Evolutionary conservation across 2,113 vertebrate genomes (phyloP).

Genomic region (Morone saxatilis): DNA sequence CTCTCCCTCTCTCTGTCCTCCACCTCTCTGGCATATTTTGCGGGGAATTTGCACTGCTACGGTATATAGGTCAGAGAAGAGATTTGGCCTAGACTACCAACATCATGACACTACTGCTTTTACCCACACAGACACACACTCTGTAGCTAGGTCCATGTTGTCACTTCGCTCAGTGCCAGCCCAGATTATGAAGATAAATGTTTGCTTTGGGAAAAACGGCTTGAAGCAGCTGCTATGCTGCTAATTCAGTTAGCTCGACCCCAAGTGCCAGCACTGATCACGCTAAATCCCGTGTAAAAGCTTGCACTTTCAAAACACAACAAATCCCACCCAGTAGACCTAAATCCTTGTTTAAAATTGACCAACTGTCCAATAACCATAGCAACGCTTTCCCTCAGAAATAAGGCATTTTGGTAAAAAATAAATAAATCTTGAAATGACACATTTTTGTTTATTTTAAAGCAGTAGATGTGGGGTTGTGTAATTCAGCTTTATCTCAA

Average conservation of each 20-base stretch:
- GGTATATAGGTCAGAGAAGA: conserved; percentile 82
- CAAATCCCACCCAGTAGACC: conserved; percentile 39
- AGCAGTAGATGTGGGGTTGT: neutral
- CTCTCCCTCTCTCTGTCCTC: conserved; percentile 22
- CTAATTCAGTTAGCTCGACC: conserved; percentile 67
- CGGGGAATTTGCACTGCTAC: conserved; percentile 56
- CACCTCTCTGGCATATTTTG: conserved; percentile 54
- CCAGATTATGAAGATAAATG: conserved; percentile 78
- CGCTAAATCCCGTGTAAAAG: conserved; percentile 60
- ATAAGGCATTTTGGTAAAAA: neutral
- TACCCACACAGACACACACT: conserved; percentile 6
- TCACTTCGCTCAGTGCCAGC: conserved; percentile 61
- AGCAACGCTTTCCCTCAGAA: neutral
- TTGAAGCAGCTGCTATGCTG: conserved; percentile 73
- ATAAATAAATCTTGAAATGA: neutral
- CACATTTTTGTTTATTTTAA: neutral
- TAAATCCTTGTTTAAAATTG: conserved; percentile 15
- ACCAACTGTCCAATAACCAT: conserved; percentile 1
- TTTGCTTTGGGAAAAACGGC: conserved; percentile 66
- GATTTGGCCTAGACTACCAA: conserved; percentile 73
- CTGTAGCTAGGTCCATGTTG: conserved; percentile 50
- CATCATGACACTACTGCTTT: conserved; percentile 64
- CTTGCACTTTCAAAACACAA: conserved; percentile 36
- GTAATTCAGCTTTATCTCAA: neutral
- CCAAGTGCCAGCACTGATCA: conserved; percentile 55